Evolutionary conservation across 1,140 invertebrate species (phyloP).

Genomic region (Araneus ventricosus): DNA sequence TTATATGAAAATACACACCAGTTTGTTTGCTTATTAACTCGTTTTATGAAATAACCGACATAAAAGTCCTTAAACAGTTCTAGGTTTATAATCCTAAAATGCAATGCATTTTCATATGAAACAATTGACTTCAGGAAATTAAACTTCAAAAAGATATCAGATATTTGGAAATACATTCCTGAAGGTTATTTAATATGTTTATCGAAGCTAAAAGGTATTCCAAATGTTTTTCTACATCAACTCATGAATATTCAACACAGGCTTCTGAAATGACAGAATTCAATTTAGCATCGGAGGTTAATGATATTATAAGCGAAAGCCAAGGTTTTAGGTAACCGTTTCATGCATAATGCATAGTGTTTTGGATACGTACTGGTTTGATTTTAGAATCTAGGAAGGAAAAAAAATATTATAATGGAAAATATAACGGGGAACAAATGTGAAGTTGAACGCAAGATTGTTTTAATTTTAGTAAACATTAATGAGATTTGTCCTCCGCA

Average conservation of each 20-base stretch:
- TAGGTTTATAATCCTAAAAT: too few relatives aligned
- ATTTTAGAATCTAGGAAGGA: neutral
- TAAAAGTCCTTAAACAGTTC: too few relatives aligned
- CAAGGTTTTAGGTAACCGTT: neutral
- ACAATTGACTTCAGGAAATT: too few relatives aligned
- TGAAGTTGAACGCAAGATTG: neutral
- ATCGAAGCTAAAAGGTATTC: slow-evolving; percentile 44
- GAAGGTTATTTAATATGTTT: neutral
- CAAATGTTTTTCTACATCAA: slow-evolving; percentile 4
- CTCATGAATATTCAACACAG: slow-evolving; percentile 48
- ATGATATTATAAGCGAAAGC: slow-evolving; percentile 35
- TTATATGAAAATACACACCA: too few relatives aligned
- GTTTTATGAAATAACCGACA: too few relatives aligned
- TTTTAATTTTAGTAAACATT: neutral
- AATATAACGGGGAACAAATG: neutral
- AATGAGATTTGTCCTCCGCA: neutral
- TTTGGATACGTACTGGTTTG: neutral
- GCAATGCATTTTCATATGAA: too few relatives aligned
- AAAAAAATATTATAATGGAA: neutral
- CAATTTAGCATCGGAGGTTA: too few relatives aligned
- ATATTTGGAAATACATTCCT: neutral
- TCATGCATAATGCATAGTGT: slow-evolving; percentile 50
- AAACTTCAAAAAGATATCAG: too few relatives aligned
- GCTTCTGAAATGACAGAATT: slow-evolving; percentile 52
- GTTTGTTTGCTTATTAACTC: too few relatives aligned